A percentile compares a stretch with the other conserved stretches of the same genome.
These are phyloP conservation scores for Oncorhynchus gorbuscha DNA, from an alignment of 2,113 vertebrate genomes.

Conservation along the genomic window DNA sequence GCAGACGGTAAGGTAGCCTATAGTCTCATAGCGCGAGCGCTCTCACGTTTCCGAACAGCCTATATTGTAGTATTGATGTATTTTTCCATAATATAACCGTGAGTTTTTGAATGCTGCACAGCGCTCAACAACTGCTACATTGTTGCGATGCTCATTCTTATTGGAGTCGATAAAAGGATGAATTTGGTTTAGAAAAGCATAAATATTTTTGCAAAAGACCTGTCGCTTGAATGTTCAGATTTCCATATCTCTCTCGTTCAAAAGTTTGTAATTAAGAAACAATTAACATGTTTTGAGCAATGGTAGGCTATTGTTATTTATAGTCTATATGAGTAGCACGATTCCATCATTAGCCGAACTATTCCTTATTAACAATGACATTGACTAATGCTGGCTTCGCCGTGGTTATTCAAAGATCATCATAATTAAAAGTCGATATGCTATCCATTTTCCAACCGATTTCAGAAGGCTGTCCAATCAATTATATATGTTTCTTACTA, in stretches of 20 bases:
- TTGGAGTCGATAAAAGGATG: background rate
- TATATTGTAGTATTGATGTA: background rate
- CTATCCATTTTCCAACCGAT: background rate
- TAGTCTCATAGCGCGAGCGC: background rate
- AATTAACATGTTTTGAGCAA: background rate
- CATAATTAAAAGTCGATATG: conserved; percentile 51
- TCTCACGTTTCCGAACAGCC: background rate
- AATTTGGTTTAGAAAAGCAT: background rate
- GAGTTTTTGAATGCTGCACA: background rate
- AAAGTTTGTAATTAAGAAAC: background rate
- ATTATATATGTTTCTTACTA: background rate
- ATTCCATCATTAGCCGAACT: conserved; percentile 31
- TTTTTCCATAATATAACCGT: background rate
- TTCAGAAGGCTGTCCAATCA: background rate
- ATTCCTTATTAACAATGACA: conserved; percentile 36
- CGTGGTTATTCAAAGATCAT: conserved; percentile 43
- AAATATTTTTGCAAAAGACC: background rate
- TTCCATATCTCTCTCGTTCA: background rate
- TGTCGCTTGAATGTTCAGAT: background rate
- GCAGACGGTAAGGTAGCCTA: conserved; percentile 57
- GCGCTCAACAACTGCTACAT: background rate
- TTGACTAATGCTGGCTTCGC: conserved; percentile 45
- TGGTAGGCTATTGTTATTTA: background rate
- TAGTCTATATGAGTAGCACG: conserved; percentile 33
- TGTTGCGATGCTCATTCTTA: background rate